These are phyloP conservation scores for Sceloporus undulatus DNA, from an alignment of 2,113 vertebrate species.

Conservation along the genomic window DNA sequence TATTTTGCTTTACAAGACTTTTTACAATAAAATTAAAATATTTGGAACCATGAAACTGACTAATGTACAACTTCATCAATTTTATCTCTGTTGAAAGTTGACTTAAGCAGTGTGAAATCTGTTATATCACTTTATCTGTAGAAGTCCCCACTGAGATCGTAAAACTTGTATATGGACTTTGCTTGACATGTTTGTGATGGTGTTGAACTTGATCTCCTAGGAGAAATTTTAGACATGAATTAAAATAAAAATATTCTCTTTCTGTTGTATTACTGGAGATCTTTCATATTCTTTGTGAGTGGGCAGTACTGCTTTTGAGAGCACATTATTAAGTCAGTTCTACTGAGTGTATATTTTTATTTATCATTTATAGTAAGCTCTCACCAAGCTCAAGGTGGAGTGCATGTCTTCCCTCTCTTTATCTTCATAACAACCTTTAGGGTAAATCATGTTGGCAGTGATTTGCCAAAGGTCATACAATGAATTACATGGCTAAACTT, in stretches of 20 bases:
- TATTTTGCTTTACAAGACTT: neutral
- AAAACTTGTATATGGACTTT: neutral
- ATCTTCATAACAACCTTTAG: too few relatives aligned
- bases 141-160: neutral
- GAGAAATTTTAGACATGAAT: neutral
- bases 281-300: too few relatives aligned
- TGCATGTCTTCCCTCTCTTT: too few relatives aligned
- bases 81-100: neutral
- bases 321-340: neutral
- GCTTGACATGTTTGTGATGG: neutral
- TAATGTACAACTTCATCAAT: neutral
- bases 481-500: too few relatives aligned
- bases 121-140: neutral
- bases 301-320: too few relatives aligned
- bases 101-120: neutral
- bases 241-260: too few relatives aligned
- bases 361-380: too few relatives aligned
- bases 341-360: neutral
- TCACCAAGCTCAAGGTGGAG: too few relatives aligned
- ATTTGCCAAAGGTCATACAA: too few relatives aligned
- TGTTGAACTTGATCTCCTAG: neutral
- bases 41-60: neutral
- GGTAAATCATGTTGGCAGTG: too few relatives aligned
- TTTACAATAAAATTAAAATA: neutral
- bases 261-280: too few relatives aligned